Evolutionary conservation across 1,140 invertebrate genomes (phyloP).

Genomic region (Macrostomum lignano): DNA sequence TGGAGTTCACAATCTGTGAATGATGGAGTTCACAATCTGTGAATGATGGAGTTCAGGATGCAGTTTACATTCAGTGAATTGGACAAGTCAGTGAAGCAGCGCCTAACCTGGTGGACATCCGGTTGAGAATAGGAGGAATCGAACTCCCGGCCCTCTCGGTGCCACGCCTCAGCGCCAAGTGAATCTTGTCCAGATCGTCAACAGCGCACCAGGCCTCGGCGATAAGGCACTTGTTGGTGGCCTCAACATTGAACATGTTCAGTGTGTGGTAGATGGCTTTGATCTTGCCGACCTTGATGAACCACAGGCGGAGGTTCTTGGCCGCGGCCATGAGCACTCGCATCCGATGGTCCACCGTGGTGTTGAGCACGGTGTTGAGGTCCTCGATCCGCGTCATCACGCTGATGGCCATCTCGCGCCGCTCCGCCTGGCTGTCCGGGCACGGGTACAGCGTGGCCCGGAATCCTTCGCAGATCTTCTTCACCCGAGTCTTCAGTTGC

Average conservation of each 20-base stretch:
- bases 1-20: too few species aligned
- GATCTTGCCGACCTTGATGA: conserved; percentile 50
- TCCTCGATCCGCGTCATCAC: conserved; percentile 77
- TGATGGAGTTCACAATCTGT: too few species aligned
- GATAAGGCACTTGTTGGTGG: conserved; percentile 62
- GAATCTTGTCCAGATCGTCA: conserved; percentile 57
- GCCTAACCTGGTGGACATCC: conserved; percentile 59
- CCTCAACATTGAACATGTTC: conserved; percentile 45
- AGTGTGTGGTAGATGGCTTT: conserved; percentile 45
- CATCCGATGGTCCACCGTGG: conserved; percentile 79
- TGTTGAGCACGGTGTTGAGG: conserved; percentile 61
- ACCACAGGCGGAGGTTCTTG: conserved; percentile 41
- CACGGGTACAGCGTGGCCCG: conserved; percentile 82
- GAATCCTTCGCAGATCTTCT: conserved; percentile 93
- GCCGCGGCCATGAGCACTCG: conserved; percentile 65
- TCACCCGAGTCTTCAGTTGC: conserved; percentile 67
- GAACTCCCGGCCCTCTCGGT: conserved; percentile 56
- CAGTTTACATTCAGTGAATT: too few species aligned
- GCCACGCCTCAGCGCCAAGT: conserved; percentile 39
- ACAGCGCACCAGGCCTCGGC: conserved; percentile 95
- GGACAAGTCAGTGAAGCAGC: too few species aligned
- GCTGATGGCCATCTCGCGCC: conserved; percentile 69
- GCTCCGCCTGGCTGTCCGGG: conserved; percentile 57
- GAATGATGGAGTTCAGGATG: too few species aligned
- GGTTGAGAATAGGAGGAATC: conserved; percentile 73